Percentiles rank a stretch among this genome's conserved stretches.
These are phyloP conservation scores for Passer montanus DNA, from an alignment of 2,113 vertebrate species.

Conservation along the genomic window DNA sequence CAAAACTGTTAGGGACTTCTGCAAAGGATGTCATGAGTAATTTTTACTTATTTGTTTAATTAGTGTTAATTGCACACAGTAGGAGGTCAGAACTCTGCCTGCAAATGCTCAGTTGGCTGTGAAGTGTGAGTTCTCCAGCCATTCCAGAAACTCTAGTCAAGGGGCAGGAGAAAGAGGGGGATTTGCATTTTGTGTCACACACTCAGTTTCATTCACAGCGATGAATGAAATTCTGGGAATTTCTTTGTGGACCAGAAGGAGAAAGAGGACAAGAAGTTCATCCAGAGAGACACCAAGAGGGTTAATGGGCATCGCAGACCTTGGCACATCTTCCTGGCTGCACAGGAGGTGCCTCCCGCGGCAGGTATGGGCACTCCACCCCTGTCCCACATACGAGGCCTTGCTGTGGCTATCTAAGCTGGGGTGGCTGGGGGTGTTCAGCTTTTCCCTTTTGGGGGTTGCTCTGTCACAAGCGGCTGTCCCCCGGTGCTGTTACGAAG, in stretches of 20 bases:
- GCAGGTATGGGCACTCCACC: fast-evolving
- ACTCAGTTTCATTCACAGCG: background rate
- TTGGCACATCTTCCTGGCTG: background rate
- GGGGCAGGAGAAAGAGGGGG: background rate
- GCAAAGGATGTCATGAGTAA: background rate
- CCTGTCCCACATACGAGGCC: background rate
- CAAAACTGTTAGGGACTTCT: background rate
- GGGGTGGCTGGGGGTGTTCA: fast-evolving
- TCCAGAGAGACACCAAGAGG: no score
- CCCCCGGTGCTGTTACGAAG: background rate
- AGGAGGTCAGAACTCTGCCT: background rate
- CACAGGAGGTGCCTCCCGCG: no score
- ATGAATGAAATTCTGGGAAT: background rate
- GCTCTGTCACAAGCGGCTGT: background rate
- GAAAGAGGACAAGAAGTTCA: background rate
- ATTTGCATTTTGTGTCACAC: background rate
- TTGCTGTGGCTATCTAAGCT: fast-evolving
- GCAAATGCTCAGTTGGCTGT: background rate
- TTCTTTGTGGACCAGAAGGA: background rate
- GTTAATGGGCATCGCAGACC: fast-evolving
- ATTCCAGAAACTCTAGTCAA: fast-evolving
- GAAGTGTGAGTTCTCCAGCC: fast-evolving
- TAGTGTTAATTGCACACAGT: conserved; percentile 32
- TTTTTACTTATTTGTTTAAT: conserved; percentile 46
- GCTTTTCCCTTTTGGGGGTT: background rate